Conservation (phyloP, 2,888 invertebrate genomes). For the Embidobia sp. region DNA sequence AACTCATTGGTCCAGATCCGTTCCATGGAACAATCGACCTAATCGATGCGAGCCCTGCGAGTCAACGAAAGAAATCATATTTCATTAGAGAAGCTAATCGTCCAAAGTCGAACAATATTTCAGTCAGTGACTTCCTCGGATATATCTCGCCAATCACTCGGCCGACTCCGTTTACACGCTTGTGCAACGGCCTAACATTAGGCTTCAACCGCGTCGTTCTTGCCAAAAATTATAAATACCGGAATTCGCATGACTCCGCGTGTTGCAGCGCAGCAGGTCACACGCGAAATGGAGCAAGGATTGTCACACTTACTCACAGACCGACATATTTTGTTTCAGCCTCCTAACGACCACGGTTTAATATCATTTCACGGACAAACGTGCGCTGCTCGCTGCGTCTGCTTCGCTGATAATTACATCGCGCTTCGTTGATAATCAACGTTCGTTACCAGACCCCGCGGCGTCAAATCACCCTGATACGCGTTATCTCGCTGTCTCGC, state of each 20-base stretch:
- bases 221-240: slow-evolving; percentile 81
- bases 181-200: slow-evolving; percentile 77
- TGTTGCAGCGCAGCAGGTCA: slow-evolving; percentile 71
- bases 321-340: slow-evolving; percentile 45
- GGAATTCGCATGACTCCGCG: slow-evolving; percentile 72
- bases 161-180: slow-evolving; percentile 63
- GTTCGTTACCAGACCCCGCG: slow-evolving; percentile 50
- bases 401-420: slow-evolving; percentile 49
- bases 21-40: too few species aligned
- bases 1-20: too few species aligned
- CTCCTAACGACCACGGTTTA: slow-evolving; percentile 47
- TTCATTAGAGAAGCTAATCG: slow-evolving; percentile 45
- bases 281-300: slow-evolving; percentile 64
- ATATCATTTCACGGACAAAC: slow-evolving; percentile 51
- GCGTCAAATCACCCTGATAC: slow-evolving; percentile 19
- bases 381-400: slow-evolving; percentile 6
- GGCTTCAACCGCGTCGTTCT: slow-evolving; percentile 70
- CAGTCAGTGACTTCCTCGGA: slow-evolving; percentile 51
- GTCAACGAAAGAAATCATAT: slow-evolving; percentile 38
- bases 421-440: slow-evolving; percentile 62
- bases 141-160: slow-evolving; percentile 60
- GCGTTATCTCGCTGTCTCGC: slow-evolving; percentile 31
- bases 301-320: slow-evolving; percentile 52
- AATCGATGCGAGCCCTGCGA: too few species aligned
- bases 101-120: slow-evolving; percentile 50